Base-by-base conservation (phyloP, 2,888 invertebrate species). In the Linyphia triangularis region DNA sequence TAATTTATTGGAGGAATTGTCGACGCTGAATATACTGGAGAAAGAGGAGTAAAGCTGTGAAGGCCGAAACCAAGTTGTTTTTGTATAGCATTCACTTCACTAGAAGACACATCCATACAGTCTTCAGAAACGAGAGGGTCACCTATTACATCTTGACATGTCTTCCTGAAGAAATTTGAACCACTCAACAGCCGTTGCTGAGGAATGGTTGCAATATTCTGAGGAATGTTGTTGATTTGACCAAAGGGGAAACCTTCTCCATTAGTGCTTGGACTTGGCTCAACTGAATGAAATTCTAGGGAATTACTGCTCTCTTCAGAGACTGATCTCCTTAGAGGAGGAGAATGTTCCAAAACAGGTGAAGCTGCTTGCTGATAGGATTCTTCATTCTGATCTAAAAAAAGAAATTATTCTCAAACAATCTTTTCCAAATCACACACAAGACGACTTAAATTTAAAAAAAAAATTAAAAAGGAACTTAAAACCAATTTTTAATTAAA, bases 41-140 rank as follows among this genome's bases (percentile, higher is more conserved):
- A 63, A 13, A 63, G 16, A 19, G 63, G 63, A 28, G 63, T 28
- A 9, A 63, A 63, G 28, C 24, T 22, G 24, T 19, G 24, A 4
- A 13, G 19, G 13, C 24, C 26, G 6, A 63, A 10, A 63, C 63
- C 24, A 28, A 63, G 26, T 7, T 63, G 63, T 28, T 63, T 7
- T 63, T 24, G 9, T 24, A 63, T 13, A 19, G 26, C 16, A 13
- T 19, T 63, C 16, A 63, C 13, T 28, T 63, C 63, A 26, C 13
- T 13, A 63, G 7, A 22, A 28, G 63, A 63, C 9, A 63, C 4
- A 63, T 63, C 63, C 24, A 63, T 24, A 16, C 57, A 57, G 9
- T 63, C 63, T 24, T 63, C 63, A 24, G 63, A 63, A 19, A 63
- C 63, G 10, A 13, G 28, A 19, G 63, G 63, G 28, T 63, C 63